Conservation (phyloP, 2,888 invertebrate species). For the Melanostoma scalare region DNA sequence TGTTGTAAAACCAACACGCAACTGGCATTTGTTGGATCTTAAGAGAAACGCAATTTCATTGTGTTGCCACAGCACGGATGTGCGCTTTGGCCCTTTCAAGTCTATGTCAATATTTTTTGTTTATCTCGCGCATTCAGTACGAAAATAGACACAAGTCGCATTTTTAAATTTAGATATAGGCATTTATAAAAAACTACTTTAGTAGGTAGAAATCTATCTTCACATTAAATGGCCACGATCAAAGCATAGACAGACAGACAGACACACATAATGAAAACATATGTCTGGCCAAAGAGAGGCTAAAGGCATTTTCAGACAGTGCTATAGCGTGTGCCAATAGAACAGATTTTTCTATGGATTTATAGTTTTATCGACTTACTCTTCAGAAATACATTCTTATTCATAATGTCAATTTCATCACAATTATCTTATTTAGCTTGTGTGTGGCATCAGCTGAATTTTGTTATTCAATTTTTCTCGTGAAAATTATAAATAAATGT, state of each 20-base stretch:
- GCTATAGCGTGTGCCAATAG: constrained; percentile 6
- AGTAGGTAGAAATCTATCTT: constrained; percentile 29
- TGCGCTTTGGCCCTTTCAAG: constrained; percentile 49
- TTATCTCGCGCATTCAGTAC: constrained; percentile 44
- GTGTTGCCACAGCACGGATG: constrained; percentile 22
- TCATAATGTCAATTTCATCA: constrained; percentile 61
- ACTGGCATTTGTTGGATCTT: constrained; percentile 29
- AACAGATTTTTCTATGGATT: not conserved
- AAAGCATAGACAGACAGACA: not conserved
- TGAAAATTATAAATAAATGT: constrained; percentile 10
- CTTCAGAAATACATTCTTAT: constrained; percentile 49
- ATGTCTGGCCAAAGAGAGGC: not conserved
- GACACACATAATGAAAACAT: constrained; percentile 10
- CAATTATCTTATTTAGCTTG: constrained; percentile 28
- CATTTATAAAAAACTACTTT: constrained; percentile 31
- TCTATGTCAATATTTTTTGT: constrained; percentile 63
- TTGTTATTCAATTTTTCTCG: constrained; percentile 15
- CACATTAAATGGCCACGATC: constrained; percentile 23
- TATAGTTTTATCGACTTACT: not conserved
- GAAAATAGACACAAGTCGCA: constrained; percentile 51
- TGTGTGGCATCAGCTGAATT: constrained; percentile 54
- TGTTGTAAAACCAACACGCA: constrained; percentile 22
- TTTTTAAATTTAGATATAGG: constrained; percentile 42
- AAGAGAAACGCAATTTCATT: constrained; percentile 31
- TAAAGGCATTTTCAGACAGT: not conserved